Conservation (phyloP, 2,888 invertebrate genomes). For the Stenichneumon culpator region DNA sequence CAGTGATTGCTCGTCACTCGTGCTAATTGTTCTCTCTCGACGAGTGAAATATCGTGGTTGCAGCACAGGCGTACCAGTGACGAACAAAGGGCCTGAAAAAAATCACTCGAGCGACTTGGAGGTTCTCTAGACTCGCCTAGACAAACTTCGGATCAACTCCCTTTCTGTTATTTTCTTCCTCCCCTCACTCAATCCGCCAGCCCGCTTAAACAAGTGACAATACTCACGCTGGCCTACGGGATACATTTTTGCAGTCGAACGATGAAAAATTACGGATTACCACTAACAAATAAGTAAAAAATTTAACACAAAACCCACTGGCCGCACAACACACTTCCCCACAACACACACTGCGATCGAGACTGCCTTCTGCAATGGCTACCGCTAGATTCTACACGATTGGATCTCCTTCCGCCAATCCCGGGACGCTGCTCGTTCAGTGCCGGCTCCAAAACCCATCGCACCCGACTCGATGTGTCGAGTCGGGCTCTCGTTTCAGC, state of each 20-base stretch:
- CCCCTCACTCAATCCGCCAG: conserved; percentile 35
- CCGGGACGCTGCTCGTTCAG: conserved; percentile 16
- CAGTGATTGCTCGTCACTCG: conserved; percentile 5
- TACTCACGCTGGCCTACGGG: conserved; percentile 90
- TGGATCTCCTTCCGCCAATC: conserved; percentile 74
- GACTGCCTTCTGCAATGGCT: conserved; percentile 80
- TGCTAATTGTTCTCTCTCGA: not conserved
- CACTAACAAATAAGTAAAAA: conserved; percentile 83
- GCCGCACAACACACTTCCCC: conserved; percentile 83
- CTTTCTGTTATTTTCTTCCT: conserved; percentile 48
- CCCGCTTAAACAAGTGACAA: conserved; percentile 49
- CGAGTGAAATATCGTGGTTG: conserved; percentile 38
- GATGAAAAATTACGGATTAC: conserved; percentile 81
- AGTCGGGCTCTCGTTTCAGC: not conserved
- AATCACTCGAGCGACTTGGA: conserved; percentile 69
- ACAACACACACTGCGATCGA: conserved; percentile 80
- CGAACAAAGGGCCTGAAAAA: conserved; percentile 73
- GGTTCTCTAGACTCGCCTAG: conserved; percentile 75
- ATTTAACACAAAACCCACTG: conserved; percentile 82
- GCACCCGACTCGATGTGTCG: not conserved
- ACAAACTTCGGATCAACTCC: conserved; percentile 67
- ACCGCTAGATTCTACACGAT: conserved; percentile 72
- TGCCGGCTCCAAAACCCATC: not conserved
- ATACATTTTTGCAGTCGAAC: conserved; percentile 86
- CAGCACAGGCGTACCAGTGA: conserved; percentile 31